These are phyloP conservation scores for Heliconius sara DNA, from an alignment of 2,888 invertebrate genomes.

Conservation along the genomic window DNA sequence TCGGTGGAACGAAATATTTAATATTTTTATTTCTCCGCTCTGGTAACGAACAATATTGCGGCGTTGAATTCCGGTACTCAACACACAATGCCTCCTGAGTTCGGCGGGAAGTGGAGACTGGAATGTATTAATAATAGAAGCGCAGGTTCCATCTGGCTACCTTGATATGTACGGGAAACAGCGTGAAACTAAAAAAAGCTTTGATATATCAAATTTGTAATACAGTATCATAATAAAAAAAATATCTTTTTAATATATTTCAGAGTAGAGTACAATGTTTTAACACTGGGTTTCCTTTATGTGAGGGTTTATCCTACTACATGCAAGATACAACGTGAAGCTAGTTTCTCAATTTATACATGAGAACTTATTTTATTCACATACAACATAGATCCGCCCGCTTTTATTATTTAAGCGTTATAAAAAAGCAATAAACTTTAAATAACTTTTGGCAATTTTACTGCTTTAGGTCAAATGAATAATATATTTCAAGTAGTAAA, in stretches of 20 bases:
- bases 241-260: no score
- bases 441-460: neutral
- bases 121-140: neutral
- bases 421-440: conserved; percentile 9
- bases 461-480: conserved; percentile 12
- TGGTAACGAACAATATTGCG: neutral
- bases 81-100: neutral
- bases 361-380: neutral
- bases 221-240: no score
- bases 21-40: neutral
- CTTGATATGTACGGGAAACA: no score
- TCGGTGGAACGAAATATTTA: no score
- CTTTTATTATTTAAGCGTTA: conserved; percentile 16
- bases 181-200: no score
- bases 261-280: no score
- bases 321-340: no score
- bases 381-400: neutral
- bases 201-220: no score
- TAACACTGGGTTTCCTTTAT: no score
- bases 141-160: neutral
- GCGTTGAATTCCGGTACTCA: neutral
- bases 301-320: no score
- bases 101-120: neutral
- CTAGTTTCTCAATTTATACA: neutral
- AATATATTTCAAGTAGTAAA: neutral